phyloP scores from a whole-genome alignment of 2,888 invertebrate species.

The Acleris holmiana region DNA sequence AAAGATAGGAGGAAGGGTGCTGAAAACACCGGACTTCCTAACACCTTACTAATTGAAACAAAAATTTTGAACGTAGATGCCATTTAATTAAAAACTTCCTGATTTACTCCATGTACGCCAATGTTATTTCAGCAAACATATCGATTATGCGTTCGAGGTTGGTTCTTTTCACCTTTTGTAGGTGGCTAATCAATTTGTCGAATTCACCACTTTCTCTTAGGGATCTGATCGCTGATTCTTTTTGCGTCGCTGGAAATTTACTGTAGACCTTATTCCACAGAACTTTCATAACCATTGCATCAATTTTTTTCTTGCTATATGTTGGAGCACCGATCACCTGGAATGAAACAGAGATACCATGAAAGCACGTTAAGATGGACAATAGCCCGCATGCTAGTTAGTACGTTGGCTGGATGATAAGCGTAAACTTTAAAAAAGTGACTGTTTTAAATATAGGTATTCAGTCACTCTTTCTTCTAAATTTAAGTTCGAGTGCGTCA shows the following conservation, averaged over 20 bases:
- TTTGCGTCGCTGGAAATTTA: slow-evolving; percentile 57
- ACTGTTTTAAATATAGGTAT: no score
- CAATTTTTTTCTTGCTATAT: slow-evolving; percentile 62
- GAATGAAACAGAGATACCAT: slow-evolving; percentile 40
- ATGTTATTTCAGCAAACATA: slow-evolving; percentile 63
- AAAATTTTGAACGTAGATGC: background rate
- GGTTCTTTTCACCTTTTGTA: slow-evolving; percentile 61
- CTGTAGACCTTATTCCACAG: slow-evolving; percentile 72
- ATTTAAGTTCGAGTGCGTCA: no score
- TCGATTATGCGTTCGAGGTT: slow-evolving; percentile 61
- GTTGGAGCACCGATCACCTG: slow-evolving; percentile 51
- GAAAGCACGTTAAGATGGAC: no score
- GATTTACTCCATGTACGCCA: slow-evolving; percentile 56
- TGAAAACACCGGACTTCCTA: background rate
- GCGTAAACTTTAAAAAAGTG: no score
- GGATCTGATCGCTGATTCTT: slow-evolving; percentile 63
- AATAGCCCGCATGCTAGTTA: no score
- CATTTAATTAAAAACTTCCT: background rate
- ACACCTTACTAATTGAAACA: background rate
- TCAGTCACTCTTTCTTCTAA: no score
- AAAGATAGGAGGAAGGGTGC: no score
- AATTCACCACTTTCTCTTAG: slow-evolving; percentile 62
- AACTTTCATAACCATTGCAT: slow-evolving; percentile 68
- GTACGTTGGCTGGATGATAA: no score
- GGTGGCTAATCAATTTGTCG: slow-evolving; percentile 57